phyloP scores from a whole-genome alignment of 2,888 invertebrate genomes.

The Tholera decimalis region DNA sequence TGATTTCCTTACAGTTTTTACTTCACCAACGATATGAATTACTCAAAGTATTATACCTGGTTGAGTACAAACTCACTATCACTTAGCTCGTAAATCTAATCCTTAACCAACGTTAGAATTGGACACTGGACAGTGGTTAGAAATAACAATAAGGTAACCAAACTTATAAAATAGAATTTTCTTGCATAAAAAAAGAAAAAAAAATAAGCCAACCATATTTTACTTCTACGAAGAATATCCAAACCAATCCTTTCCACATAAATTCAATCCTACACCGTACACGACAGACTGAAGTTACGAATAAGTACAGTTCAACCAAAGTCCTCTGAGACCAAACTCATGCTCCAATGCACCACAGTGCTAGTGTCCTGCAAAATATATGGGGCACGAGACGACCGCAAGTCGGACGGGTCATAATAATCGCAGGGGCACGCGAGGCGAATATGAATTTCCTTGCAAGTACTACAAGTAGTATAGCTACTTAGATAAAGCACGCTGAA shows the following conservation, averaged over 20 bases:
- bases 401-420: slow-evolving; percentile 52
- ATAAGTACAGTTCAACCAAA: slow-evolving; percentile 28
- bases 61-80: too few species aligned
- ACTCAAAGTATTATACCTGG: too few species aligned
- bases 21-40: too few species aligned
- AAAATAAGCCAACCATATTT: neutral
- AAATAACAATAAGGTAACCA: too few species aligned
- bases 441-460: slow-evolving; percentile 50
- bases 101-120: too few species aligned
- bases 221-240: neutral
- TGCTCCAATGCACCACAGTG: slow-evolving; percentile 49
- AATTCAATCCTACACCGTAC: slow-evolving; percentile 33
- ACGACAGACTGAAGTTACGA: slow-evolving; percentile 25
- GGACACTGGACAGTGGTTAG: too few species aligned
- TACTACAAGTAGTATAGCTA: slow-evolving; percentile 57
- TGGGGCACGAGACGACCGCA: slow-evolving; percentile 57
- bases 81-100: too few species aligned
- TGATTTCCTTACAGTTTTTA: too few species aligned
- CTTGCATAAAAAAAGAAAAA: too few species aligned
- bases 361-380: slow-evolving; percentile 61
- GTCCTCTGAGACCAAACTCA: slow-evolving; percentile 42
- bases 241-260: slow-evolving; percentile 24
- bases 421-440: slow-evolving; percentile 63
- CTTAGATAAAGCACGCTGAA: slow-evolving; percentile 57
- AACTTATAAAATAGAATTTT: too few species aligned